Base-by-base conservation (phyloP, 2,888 invertebrate species). In the Brachyptera risi region DNA sequence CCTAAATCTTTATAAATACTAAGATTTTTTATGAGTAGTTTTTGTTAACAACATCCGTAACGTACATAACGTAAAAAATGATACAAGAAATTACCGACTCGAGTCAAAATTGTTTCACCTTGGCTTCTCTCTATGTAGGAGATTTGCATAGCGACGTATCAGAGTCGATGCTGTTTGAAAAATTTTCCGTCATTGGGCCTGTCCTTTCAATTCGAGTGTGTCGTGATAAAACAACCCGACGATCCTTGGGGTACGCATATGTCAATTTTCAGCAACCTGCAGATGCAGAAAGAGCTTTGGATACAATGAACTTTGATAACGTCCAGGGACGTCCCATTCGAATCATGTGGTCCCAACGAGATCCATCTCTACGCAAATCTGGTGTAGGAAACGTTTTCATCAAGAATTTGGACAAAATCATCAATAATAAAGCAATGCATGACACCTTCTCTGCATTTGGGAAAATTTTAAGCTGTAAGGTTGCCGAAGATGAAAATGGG, bases 341-440 rank as follows among this genome's bases (percentile, higher is more conserved):
- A 63, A 83, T 84, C 66, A 84, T 84, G 83, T 84, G 83, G 83
- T 81, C 82, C 15, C 83, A 84, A 71, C 74, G 83, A 58, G 83
- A 83, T 71, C 81, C 82, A 4, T 79, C 80, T 11, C 73, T 82
- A 40, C 74, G 83, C 60, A 80, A 80, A 64, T 82, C 82, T 38
- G 83, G 83, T 42, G 79, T 81, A 58, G 83, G 83, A 31, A 84
- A 84, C 71, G 80, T 83, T 37, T 84, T 83, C 75, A 84, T 83
- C 71, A 84, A 83, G 74, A 84, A 83, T 69, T 70, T 83, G 70
- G 79, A 83, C 71, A 82, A 81, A 68, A 75, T 76, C 60, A 83
- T 84, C 66, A 82, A 83, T 73, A 83, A 83, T 73, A 83, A 83
- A 69, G 79, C 80, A 61, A 75, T 83, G 72, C 82, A 81, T 70